Evolutionary conservation across 2,888 invertebrate species (phyloP).

Genomic region (Hetaerina titia): DNA sequence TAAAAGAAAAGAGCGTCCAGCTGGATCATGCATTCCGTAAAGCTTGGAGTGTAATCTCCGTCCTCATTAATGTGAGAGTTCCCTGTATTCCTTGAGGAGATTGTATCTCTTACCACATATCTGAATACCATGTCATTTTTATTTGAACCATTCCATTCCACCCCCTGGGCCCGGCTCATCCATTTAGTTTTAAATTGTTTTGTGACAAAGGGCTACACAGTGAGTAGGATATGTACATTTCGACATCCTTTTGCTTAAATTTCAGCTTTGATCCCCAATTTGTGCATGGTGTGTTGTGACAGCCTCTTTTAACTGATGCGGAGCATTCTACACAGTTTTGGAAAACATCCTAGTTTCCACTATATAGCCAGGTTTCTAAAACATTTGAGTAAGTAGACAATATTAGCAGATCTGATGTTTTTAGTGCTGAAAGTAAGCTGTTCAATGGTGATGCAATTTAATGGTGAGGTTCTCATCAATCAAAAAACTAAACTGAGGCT

Average conservation of each 20-base stretch:
- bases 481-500: neutral
- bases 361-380: constrained; percentile 2
- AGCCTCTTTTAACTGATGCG: neutral
- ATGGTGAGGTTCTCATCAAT: neutral
- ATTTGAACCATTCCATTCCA: neutral
- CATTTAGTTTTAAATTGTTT: neutral
- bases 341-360: constrained; percentile 17
- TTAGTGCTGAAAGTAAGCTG: constrained; percentile 21
- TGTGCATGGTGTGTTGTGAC: constrained; percentile 39
- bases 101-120: constrained; percentile 55
- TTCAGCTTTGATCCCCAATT: constrained; percentile 15
- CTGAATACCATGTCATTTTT: constrained; percentile 13
- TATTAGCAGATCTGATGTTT: constrained; percentile 31
- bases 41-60: constrained; percentile 65
- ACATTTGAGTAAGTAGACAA: constrained; percentile 27
- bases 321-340: constrained; percentile 10
- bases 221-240: neutral
- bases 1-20: constrained; percentile 44
- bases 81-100: constrained; percentile 39
- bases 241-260: constrained; percentile 42
- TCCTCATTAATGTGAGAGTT: constrained; percentile 53
- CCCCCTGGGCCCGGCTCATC: neutral
- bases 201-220: neutral
- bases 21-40: constrained; percentile 54
- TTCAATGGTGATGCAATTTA: constrained; percentile 4